Evolutionary conservation across 2,888 invertebrate genomes (phyloP), one percentile per base, ranked within the genome.

Genomic region (Cryptocheilus praepositus): DNA sequence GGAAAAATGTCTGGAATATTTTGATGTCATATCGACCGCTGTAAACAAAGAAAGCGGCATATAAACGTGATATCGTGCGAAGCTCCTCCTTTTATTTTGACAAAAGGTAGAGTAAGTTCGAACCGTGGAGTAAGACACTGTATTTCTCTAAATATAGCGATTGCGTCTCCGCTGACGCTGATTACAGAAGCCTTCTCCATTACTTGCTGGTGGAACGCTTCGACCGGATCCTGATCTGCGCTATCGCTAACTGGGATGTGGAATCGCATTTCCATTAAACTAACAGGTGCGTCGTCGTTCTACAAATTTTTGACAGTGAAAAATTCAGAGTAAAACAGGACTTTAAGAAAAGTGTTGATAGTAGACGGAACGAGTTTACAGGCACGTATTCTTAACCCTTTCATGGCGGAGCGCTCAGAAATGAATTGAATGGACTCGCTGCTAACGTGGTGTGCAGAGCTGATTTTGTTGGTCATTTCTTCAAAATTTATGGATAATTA

Each of bases 81-180:
- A n/a, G n/a, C n/a, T n/a, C n/a, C n/a, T n/a, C n/a, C n/a, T n/a
- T n/a, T n/a, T n/a, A n/a, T n/a, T n/a, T n/a, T n/a, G n/a, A n/a
- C n/a, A n/a, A 36, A 11, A 36, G 3, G 8, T 36, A 36, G 13
- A 36, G 55, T 21, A 63, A 51, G 67, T 52, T 73, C 74, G 70
- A 89, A 96, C 95, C 99, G 96, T 76, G 99, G 99, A 54, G 99
- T 99, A 66, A 99, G 95, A 89, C 99, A 99, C 80, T 98, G 98
- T 72, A 99, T 93, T 90, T 99, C 98, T 71, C 96, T 92, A 90
- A 99, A 98, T 82, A 96, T 97, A 66, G 97, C 98, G 86, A 99
- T 96, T 15, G 99, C 98, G 90, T 99, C 98, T 7, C 99, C 99
- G 19, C 98, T 98, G 0, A 98, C 97, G 65, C 97, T 98, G 75